phyloP scores from a whole-genome alignment of 2,888 invertebrate genomes.

The Melieria picta region DNA sequence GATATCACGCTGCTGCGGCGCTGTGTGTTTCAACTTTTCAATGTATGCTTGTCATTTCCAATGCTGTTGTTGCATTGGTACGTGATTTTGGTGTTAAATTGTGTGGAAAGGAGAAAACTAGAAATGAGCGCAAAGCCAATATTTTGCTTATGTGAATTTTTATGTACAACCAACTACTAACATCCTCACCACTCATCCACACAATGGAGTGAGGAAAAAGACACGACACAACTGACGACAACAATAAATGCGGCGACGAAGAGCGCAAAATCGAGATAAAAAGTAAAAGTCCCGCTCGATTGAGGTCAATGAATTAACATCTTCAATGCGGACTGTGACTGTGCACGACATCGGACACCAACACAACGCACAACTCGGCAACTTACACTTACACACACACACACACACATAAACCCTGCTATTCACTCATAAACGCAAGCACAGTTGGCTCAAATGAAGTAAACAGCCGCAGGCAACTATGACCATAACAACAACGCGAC shows the following conservation, averaged over 20 bases:
- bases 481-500: no score
- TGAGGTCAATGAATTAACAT: constrained; percentile 38
- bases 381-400: constrained; percentile 7
- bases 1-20: no score
- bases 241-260: no score
- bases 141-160: no score
- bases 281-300: constrained; percentile 20
- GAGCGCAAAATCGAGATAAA: background rate
- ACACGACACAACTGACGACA: constrained; percentile 19
- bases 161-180: no score
- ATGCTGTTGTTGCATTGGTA: background rate
- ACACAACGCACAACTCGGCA: background rate
- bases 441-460: background rate
- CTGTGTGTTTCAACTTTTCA: no score
- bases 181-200: no score
- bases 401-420: background rate
- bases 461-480: no score
- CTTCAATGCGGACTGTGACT: background rate
- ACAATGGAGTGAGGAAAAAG: background rate
- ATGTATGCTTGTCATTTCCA: no score
- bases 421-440: background rate
- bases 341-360: no score
- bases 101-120: background rate
- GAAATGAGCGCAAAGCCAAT: background rate
- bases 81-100: constrained; percentile 6